Base-by-base conservation (phyloP, 2,797 vertebrate genomes). In the Amphiprion clarkii region DNA sequence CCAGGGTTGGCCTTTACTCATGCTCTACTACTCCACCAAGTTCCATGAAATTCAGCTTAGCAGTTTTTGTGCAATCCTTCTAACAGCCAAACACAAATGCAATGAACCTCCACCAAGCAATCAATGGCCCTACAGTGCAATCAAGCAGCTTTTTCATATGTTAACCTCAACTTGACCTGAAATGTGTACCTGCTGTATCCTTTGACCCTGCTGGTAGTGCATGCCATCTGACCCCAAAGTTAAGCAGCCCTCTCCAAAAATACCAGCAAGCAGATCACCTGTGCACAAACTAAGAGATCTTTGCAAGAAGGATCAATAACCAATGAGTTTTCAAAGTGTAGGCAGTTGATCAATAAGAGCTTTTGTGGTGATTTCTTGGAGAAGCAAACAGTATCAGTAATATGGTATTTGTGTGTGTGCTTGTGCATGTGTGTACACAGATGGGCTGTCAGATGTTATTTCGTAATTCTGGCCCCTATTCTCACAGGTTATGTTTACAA, bases 151-250 rank as follows among this genome's bases (percentile, higher is more conserved):
- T 64, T 29, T 69, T 74, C 39, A 29, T 23, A 57, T 21, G 42
- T 33, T 49, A 64, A 76, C 46, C 56, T 19, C 13, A 55, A 70
- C 61, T 27, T 79, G 52, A 78, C 51, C 21, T 76, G 53, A 73
- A 62, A 82, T 49, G 48, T 64, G 51, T 77, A n/a, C 49, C 29
- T 69, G 31, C 29, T 66, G 53, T 33, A 6, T 39, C 40, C 31
- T 74, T 70, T 65, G 33, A 67, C 67, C 59, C 19, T 8, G 46
- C 57, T 57, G 54, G 42, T 51, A 51, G 53, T 10, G 31, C 39
- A 42, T 79, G 77, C 25, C 67, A 71, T 64, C 64, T 83, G 74
- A 85, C 76, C 71, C 58, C 65, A 61, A 27, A 53, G 67, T 19
- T 58, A 72, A 77, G 71, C 17, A 71, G 36, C 9, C 10, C n/a